These are phyloP conservation scores for Chelonus formosanus DNA, from an alignment of 2,888 invertebrate genomes.

Conservation along the genomic window DNA sequence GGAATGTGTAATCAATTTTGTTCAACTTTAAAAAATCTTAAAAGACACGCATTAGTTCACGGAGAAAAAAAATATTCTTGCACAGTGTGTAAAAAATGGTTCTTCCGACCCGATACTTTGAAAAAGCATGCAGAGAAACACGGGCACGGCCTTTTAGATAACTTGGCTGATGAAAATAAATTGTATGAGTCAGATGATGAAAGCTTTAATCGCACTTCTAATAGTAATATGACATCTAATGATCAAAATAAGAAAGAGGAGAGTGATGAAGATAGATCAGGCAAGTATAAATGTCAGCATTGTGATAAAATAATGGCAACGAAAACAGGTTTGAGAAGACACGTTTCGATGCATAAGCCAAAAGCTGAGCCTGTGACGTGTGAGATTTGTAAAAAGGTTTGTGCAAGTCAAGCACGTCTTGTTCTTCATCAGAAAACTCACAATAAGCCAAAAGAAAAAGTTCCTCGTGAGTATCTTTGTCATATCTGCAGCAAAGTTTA, in stretches of 20 bases:
- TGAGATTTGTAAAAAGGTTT: constrained; percentile 61
- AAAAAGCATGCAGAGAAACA: constrained; percentile 63
- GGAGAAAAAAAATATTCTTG: constrained; percentile 63
- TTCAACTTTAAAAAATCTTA: constrained; percentile 59
- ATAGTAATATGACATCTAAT: constrained; percentile 12
- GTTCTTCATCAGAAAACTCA: constrained; percentile 61
- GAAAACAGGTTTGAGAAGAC: constrained; percentile 61
- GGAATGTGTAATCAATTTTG: constrained; percentile 59
- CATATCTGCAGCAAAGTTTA: constrained; percentile 64
- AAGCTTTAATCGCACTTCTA: constrained; percentile 14
- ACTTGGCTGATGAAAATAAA: constrained; percentile 59
- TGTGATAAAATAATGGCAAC: constrained; percentile 63
- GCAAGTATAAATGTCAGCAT: constrained; percentile 61
- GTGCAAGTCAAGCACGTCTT: constrained; percentile 60
- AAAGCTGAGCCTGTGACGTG: constrained; percentile 62
- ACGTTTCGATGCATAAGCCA: constrained; percentile 62
- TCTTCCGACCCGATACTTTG: constrained; percentile 60
- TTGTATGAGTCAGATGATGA: constrained; percentile 61
- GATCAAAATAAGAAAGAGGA: constrained; percentile 36
- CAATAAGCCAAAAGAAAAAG: constrained; percentile 61
- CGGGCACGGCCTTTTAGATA: constrained; percentile 60
- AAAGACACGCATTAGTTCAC: constrained; percentile 58
- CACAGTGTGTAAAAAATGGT: constrained; percentile 63
- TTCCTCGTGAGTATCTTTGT: constrained; percentile 61
- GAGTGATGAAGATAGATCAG: constrained; percentile 40